Conservation (phyloP, 2,113 vertebrate species). For the Nycticebus coucang region DNA sequence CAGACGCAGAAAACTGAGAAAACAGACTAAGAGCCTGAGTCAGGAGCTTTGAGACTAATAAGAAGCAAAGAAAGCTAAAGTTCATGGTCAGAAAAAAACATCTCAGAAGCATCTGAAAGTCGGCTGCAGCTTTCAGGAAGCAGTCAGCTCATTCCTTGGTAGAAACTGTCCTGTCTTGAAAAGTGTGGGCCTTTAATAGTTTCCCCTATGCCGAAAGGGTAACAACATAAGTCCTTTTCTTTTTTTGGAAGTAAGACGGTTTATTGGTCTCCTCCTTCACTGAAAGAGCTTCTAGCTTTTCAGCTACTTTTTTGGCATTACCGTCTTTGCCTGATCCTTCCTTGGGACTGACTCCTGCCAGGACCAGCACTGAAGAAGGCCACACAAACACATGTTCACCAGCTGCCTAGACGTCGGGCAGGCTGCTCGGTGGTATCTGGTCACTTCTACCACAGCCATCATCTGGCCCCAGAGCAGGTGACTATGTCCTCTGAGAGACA, state of each 20-base stretch:
- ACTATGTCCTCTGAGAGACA: not conserved
- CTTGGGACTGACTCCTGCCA: not conserved
- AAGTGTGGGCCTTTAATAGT: not conserved
- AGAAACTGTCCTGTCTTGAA: not conserved
- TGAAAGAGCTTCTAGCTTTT: slow-evolving; percentile 95
- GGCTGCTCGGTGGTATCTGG: not conserved
- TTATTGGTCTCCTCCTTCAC: slow-evolving; percentile 93
- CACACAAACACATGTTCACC: fast-evolving
- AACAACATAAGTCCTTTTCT: not conserved
- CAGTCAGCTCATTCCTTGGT: not conserved
- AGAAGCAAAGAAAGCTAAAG: not conserved
- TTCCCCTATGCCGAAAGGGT: not conserved
- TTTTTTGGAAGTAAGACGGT: slow-evolving; percentile 76
- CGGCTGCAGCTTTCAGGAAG: not conserved
- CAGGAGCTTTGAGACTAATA: not conserved
- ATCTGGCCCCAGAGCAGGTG: not conserved
- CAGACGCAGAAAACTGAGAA: not conserved
- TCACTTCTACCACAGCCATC: not conserved
- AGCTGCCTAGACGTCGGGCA: too few species aligned
- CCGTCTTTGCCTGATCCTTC: slow-evolving; percentile 87
- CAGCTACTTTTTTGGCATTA: slow-evolving; percentile 92
- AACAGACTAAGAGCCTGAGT: not conserved
- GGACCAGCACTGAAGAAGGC: not conserved
- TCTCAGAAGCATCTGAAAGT: not conserved
- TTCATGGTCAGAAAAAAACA: not conserved